Percentiles rank a stretch among this genome's conserved stretches.
Evolutionary conservation across 2,888 invertebrate species (phyloP).

Genomic region (Pollenia labialis): DNA sequence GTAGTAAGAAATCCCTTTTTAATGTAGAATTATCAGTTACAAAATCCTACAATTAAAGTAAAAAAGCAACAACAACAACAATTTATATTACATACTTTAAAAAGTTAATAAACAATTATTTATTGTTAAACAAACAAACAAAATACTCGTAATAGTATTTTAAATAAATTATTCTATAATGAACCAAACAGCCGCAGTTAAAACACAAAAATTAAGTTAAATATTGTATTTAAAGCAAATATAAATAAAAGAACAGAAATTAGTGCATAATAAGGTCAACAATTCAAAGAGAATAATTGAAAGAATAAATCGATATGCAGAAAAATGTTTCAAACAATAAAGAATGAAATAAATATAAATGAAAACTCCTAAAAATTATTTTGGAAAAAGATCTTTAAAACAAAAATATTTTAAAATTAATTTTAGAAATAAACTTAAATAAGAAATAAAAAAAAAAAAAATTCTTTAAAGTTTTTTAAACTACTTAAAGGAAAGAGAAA

Average conservation of each 20-base stretch:
- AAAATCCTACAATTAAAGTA: too few relatives aligned
- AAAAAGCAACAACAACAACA: too few relatives aligned
- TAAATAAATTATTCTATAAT: slow-evolving; percentile 6
- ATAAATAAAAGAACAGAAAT: background rate
- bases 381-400: slow-evolving; percentile 14
- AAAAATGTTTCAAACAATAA: slow-evolving; percentile 1
- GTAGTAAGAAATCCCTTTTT: too few relatives aligned
- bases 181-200: slow-evolving; percentile 52
- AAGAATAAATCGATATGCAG: background rate
- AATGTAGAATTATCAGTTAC: too few relatives aligned
- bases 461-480: background rate
- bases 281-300: background rate
- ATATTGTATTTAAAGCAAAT: slow-evolving; percentile 31
- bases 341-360: slow-evolving; percentile 29
- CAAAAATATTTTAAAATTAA: slow-evolving; percentile 68
- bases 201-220: slow-evolving; percentile 62
- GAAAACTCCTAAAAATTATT: slow-evolving; percentile 6
- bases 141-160: background rate
- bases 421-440: slow-evolving; percentile 75
- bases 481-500: background rate
- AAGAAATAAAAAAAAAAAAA: slow-evolving; percentile 55
- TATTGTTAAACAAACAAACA: slow-evolving; percentile 16
- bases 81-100: too few relatives aligned
- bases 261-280: background rate
- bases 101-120: slow-evolving; percentile 36